These are phyloP conservation scores for Macquaria australasica DNA, from an alignment of 2,113 vertebrate genomes.

Conservation along the genomic window DNA sequence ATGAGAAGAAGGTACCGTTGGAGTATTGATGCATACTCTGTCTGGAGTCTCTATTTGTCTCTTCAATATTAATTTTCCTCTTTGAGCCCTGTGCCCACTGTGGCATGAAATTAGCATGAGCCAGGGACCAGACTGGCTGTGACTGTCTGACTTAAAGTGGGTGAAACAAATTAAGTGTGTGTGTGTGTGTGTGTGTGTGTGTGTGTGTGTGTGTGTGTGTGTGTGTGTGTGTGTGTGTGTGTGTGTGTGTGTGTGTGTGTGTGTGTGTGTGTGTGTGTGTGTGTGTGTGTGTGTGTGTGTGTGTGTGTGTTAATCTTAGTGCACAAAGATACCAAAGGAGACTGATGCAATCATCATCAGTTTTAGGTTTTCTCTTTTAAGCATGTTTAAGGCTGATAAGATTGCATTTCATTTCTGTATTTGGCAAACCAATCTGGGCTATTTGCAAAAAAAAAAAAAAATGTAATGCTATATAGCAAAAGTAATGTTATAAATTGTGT, in stretches of 20 bases:
- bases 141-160: conserved; percentile 68
- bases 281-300: conserved; percentile 13
- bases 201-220: conserved; percentile 6
- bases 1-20: conserved; percentile 33
- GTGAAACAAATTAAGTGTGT: conserved; percentile 58
- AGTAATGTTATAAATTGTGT: conserved; percentile 30
- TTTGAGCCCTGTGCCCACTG: conserved; percentile 46
- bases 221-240: conserved; percentile 8
- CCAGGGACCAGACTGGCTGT: conserved; percentile 60
- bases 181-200: conserved; percentile 26
- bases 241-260: conserved; percentile 13
- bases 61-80: conserved; percentile 33
- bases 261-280: conserved; percentile 17
- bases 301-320: conserved; percentile 45
- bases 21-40: conserved; percentile 28
- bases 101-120: conserved; percentile 70
- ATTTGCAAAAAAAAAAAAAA: conserved; percentile 16
- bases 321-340: conserved; percentile 81
- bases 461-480: conserved; percentile 19
- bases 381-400: conserved; percentile 38
- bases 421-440: conserved; percentile 31
- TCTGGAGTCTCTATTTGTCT: conserved; percentile 58
- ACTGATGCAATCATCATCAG: conserved; percentile 57
- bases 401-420: conserved; percentile 49
- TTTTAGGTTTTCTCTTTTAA: conserved; percentile 43